phyloP scores from a whole-genome alignment of 1,140 invertebrate genomes.

The Danaus melanippus region DNA sequence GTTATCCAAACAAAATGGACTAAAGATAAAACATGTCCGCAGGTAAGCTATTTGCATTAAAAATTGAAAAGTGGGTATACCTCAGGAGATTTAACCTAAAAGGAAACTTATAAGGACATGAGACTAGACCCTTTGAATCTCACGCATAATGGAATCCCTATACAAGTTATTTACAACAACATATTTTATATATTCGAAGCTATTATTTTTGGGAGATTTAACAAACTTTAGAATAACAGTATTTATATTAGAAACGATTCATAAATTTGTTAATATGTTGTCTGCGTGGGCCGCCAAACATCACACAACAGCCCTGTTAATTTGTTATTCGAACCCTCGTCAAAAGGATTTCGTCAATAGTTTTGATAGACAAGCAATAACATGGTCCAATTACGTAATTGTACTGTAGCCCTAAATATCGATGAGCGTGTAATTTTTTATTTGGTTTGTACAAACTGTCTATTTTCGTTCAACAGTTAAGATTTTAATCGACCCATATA shows the following conservation, averaged over 20 bases:
- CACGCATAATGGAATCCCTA: conserved; percentile 2
- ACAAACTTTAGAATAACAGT: too few relatives aligned
- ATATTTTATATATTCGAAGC: too few relatives aligned
- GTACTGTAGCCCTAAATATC: too few relatives aligned
- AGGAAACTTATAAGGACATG: conserved; percentile 19
- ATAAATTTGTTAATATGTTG: too few relatives aligned
- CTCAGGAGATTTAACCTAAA: conserved; percentile 20
- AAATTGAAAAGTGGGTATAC: conserved; percentile 32
- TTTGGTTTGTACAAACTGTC: background rate
- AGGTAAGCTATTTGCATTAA: conserved; percentile 38
- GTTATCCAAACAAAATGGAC: conserved; percentile 5
- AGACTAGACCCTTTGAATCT: conserved; percentile 1
- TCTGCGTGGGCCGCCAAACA: too few relatives aligned
- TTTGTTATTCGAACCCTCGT: conserved; percentile 15
- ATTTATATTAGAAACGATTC: too few relatives aligned
- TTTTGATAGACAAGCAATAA: conserved; percentile 22
- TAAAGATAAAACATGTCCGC: conserved; percentile 18
- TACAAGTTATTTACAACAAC: conserved; percentile 3
- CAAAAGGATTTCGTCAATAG: conserved; percentile 13
- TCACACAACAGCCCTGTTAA: too few relatives aligned
- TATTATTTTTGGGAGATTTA: too few relatives aligned
- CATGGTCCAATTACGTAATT: conserved; percentile 5
- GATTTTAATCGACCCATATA: too few relatives aligned
- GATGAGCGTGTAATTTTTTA: too few relatives aligned
- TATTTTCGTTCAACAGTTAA: background rate